Percentiles rank a stretch among this genome's conserved stretches.
These are phyloP conservation scores for Ranitomeya variabilis DNA, from an alignment of 2,113 vertebrate species.

Conservation along the genomic window DNA sequence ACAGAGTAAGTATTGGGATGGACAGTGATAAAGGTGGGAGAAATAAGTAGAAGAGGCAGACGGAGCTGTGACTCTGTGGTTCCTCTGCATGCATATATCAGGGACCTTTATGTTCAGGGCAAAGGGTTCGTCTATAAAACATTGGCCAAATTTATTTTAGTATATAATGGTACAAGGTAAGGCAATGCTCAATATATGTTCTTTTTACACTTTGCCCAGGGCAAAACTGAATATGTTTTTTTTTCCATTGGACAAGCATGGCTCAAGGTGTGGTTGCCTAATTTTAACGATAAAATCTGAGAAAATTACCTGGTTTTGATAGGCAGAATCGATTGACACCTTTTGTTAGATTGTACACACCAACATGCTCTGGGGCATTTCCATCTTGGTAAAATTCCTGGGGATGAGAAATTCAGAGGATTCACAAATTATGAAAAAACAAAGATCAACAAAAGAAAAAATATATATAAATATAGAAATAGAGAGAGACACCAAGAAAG, in stretches of 20 bases:
- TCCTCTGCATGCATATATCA: too few relatives aligned
- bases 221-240: background rate
- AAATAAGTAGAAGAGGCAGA: background rate
- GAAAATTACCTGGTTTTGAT: slow-evolving; percentile 90
- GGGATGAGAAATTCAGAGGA: background rate
- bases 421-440: background rate
- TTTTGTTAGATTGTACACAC: slow-evolving; percentile 96
- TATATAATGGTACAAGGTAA: background rate
- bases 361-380: slow-evolving; percentile 93
- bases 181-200: background rate
- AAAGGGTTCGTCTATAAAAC: too few relatives aligned
- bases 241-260: background rate
- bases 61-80: too few relatives aligned
- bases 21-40: background rate
- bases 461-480: too few relatives aligned
- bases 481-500: background rate
- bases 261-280: background rate
- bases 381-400: slow-evolving; percentile 98
- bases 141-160: too few relatives aligned
- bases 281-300: background rate
- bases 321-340: slow-evolving; percentile 97
- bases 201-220: too few relatives aligned
- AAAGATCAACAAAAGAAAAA: background rate
- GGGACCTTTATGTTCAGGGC: too few relatives aligned
- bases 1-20: too few relatives aligned